A percentile compares a stretch with the other conserved stretches of the same genome.
These are phyloP conservation scores for Melanchra persicariae DNA, from an alignment of 2,888 invertebrate genomes.

Conservation along the genomic window DNA sequence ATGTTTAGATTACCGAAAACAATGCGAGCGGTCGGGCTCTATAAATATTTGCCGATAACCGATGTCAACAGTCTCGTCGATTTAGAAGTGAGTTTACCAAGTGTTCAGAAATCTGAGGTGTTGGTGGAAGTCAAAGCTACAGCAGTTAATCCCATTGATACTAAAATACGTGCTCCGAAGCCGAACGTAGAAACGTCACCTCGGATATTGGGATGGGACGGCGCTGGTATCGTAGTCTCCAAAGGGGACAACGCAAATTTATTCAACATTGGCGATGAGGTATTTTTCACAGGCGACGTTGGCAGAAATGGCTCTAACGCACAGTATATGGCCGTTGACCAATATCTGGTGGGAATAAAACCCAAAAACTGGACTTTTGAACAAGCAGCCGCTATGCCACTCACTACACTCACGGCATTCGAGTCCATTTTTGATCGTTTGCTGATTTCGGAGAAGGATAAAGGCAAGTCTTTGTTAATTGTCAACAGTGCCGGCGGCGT, in stretches of 20 bases:
- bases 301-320: constrained; percentile 83
- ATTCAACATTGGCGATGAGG: constrained; percentile 83
- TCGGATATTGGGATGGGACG: constrained; percentile 85
- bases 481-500: constrained; percentile 87
- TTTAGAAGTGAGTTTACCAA: constrained; percentile 80
- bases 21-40: constrained; percentile 86
- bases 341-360: constrained; percentile 80
- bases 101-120: constrained; percentile 75
- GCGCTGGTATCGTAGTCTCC: constrained; percentile 81
- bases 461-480: constrained; percentile 81
- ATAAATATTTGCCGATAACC: constrained; percentile 84
- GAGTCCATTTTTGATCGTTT: constrained; percentile 83
- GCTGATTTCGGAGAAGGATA: constrained; percentile 80
- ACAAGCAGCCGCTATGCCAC: constrained; percentile 86
- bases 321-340: constrained; percentile 81
- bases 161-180: constrained; percentile 83
- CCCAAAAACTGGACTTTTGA: constrained; percentile 83
- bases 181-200: constrained; percentile 76
- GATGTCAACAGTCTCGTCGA: constrained; percentile 82
- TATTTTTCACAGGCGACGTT: constrained; percentile 83
- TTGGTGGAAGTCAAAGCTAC: constrained; percentile 85
- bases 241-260: constrained; percentile 76
- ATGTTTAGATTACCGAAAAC: constrained; percentile 77
- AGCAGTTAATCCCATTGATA: constrained; percentile 85
- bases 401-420: constrained; percentile 82